phyloP scores from a whole-genome alignment of 2,797 vertebrate species.

The Propithecus perrieri region DNA sequence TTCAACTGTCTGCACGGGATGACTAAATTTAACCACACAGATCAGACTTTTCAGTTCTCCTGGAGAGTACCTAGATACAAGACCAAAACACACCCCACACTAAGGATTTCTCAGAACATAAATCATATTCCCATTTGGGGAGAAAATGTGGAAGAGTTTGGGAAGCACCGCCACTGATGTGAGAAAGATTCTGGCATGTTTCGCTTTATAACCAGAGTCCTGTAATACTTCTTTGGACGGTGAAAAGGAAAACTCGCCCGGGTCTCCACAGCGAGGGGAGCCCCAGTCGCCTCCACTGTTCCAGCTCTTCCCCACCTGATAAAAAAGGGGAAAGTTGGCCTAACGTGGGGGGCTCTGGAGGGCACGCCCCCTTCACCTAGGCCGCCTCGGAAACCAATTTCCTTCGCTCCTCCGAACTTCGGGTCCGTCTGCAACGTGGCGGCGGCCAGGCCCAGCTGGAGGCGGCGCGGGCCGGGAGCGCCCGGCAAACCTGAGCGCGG shows the following conservation, averaged over 20 bases:
- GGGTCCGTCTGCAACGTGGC: constrained; percentile 20
- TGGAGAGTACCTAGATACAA: background rate
- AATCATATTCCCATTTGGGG: background rate
- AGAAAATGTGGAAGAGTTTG: background rate
- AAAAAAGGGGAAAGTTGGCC: background rate
- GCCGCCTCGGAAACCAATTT: background rate
- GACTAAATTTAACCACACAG: background rate
- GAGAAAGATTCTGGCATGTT: background rate
- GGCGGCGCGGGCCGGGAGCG: background rate
- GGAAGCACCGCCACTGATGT: background rate
- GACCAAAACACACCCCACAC: background rate
- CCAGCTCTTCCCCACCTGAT: background rate
- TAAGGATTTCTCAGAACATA: background rate
- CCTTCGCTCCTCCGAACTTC: background rate
- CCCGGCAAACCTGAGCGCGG: background rate
- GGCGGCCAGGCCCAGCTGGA: background rate
- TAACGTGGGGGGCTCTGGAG: background rate
- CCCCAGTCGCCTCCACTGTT: background rate
- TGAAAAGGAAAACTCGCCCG: background rate
- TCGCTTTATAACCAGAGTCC: background rate
- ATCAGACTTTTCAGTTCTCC: background rate
- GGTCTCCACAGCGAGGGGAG: background rate
- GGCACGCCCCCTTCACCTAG: constrained; percentile 21
- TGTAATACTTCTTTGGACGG: background rate
- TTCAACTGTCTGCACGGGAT: background rate